These are phyloP conservation scores for Syngnathus rostellatus DNA, from an alignment of 2,797 vertebrate species.

Conservation along the genomic window DNA sequence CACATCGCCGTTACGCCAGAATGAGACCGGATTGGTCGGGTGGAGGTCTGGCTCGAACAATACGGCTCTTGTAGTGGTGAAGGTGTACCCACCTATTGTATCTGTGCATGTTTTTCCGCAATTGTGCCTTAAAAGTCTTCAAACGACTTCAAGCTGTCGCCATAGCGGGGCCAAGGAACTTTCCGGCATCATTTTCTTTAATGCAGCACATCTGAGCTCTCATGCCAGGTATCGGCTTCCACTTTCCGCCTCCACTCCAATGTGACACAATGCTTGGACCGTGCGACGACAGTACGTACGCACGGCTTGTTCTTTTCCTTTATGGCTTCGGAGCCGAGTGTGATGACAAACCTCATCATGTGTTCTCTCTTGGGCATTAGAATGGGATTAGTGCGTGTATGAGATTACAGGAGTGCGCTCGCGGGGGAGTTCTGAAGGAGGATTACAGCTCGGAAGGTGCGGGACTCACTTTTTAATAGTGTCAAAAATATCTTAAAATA, in stretches of 20 bases:
- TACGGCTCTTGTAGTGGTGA: background rate
- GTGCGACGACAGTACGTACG: slow-evolving; percentile 8
- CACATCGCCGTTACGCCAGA: background rate
- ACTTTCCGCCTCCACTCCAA: slow-evolving; percentile 58
- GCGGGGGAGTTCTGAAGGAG: too few relatives aligned
- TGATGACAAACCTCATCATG: slow-evolving; percentile 43
- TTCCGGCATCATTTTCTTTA: slow-evolving; percentile 46
- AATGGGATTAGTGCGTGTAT: background rate
- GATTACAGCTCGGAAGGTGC: too few relatives aligned
- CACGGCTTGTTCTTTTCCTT: slow-evolving; percentile 58
- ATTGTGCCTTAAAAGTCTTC: slow-evolving; percentile 8
- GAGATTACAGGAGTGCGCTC: background rate
- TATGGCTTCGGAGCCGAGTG: slow-evolving; percentile 48
- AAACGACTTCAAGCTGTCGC: slow-evolving; percentile 10
- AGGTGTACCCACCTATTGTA: background rate
- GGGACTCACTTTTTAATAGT: too few relatives aligned
- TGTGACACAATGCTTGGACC: slow-evolving; percentile 65
- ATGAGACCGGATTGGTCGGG: background rate
- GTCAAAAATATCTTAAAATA: background rate
- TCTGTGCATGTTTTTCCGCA: background rate
- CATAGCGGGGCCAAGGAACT: slow-evolving; percentile 28
- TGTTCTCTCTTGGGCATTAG: slow-evolving; percentile 9
- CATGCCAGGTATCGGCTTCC: slow-evolving; percentile 56
- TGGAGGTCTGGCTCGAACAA: background rate
- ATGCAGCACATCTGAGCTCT: slow-evolving; percentile 52